These are phyloP conservation scores for Hypena proboscidalis DNA, from an alignment of 2,888 invertebrate genomes.

Conservation along the genomic window DNA sequence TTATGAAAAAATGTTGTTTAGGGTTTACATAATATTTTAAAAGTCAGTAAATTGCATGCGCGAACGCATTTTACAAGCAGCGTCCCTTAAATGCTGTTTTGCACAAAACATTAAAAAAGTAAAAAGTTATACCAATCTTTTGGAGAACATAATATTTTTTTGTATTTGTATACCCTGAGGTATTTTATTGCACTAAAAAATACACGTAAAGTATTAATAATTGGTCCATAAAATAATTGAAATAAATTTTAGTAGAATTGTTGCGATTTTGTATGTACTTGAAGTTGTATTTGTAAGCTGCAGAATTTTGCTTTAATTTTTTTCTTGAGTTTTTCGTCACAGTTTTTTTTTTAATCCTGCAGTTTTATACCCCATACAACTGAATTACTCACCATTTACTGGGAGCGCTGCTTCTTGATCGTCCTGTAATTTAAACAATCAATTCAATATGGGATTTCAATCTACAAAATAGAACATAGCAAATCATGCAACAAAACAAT, in stretches of 20 bases:
- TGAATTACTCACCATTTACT: conserved; percentile 52
- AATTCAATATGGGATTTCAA: neutral
- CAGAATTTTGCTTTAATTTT: conserved; percentile 41
- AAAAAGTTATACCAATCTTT: conserved; percentile 24
- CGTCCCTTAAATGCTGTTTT: conserved; percentile 33
- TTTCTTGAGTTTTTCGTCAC: conserved; percentile 29
- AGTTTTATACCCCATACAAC: conserved; percentile 50
- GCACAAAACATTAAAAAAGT: conserved; percentile 22
- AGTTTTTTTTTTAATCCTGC: conserved; percentile 31
- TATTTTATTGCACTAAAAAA: conserved; percentile 19
- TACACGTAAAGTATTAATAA: conserved; percentile 30
- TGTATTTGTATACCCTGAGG: conserved; percentile 20
- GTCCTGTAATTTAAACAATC: conserved; percentile 24
- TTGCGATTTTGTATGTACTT: conserved; percentile 36
- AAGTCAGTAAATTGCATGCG: conserved; percentile 34
- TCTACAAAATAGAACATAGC: conserved; percentile 4
- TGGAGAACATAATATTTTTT: conserved; percentile 33
- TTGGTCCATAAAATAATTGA: conserved; percentile 55
- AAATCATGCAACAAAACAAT: conserved; percentile 32
- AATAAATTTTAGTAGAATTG: conserved; percentile 41
- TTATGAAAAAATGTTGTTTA: conserved; percentile 36
- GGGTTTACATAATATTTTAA: conserved; percentile 27
- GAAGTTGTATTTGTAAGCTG: conserved; percentile 42
- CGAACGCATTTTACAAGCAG: conserved; percentile 44
- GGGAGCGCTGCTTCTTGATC: conserved; percentile 47